Evolutionary conservation across 2,113 vertebrate species (phyloP), one percentile per base, ranked within the genome.

Genomic region (Eulemur macaco): DNA sequence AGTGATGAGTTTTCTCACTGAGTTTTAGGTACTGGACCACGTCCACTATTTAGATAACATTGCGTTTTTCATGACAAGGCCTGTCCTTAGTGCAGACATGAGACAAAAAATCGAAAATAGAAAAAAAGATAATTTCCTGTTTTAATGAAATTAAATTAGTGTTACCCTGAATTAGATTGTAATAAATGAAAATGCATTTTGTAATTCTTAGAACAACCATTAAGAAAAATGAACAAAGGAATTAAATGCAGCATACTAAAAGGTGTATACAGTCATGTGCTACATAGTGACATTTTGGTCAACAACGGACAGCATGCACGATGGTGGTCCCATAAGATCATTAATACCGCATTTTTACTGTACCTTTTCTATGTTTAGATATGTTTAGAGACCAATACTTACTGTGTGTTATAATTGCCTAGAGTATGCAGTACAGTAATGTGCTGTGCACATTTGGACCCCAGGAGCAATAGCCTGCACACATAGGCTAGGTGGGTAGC

Each of bases 61-160:
- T 8, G 13, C 4, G 6, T 37, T 71, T n/a, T n/a, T 11, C n/a
- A 18, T 56, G 34, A 47, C 3, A 68, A 5, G 2, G 4, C 27
- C 31, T 74, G 37, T 56, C 42, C 18, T 54, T 50, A 14, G 13
- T 39, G 1, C n/a, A 73, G 47, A 45, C 14, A 14, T 5, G 25
- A 84, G 11, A 29, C 6, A 42, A 47, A 52, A 29, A 45, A 68
- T 45, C 27, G 37, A 60, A 27, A 83, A 60, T 31, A 58, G 9
- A 39, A 5, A 66, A 50, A 42, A 39, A 42, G 27, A 54, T 23
- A 39, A 29, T 39, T 86, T 52, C 52, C 11, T 64, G 10, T 34
- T 77, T 52, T 54, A 18, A 6, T 42, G n/a, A 63, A 66, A 93
- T 64, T 80, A 94, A 66, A 91, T 64, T 85, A 95, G 21, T 50